Conservation (phyloP, 2,888 invertebrate species). For the Cenopis cana region DNA sequence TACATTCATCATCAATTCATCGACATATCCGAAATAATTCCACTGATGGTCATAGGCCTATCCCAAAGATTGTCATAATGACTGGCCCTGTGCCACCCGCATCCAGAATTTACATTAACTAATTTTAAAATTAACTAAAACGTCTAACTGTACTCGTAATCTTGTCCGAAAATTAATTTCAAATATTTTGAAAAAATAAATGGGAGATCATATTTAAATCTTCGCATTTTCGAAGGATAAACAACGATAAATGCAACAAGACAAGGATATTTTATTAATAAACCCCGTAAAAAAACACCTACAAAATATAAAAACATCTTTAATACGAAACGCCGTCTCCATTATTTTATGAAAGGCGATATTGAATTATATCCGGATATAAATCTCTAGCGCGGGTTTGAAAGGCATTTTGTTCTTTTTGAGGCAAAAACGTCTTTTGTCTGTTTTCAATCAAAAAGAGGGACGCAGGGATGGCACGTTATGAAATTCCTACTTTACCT, state of each 20-base stretch:
- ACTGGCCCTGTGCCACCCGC: no score
- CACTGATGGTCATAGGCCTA: no score
- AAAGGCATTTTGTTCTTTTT: conserved; percentile 71
- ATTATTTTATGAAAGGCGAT: conserved; percentile 67
- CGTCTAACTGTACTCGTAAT: no score
- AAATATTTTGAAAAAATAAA: not conserved
- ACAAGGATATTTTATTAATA: conserved; percentile 33
- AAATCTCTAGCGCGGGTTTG: conserved; percentile 67
- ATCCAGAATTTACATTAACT: no score
- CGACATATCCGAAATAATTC: no score
- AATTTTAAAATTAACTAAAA: no score
- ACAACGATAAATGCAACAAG: conserved; percentile 20
- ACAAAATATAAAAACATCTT: conserved; percentile 41
- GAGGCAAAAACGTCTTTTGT: conserved; percentile 69
- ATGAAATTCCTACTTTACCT: conserved; percentile 31
- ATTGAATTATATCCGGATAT: conserved; percentile 72
- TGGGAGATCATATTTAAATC: not conserved
- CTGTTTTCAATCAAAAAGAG: conserved; percentile 71
- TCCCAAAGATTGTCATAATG: no score
- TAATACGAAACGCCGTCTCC: conserved; percentile 56
- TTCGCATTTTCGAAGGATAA: conserved; percentile 1
- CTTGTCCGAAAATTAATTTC: not conserved
- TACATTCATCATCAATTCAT: no score
- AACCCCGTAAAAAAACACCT: conserved; percentile 36
- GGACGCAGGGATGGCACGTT: conserved; percentile 44